These are phyloP conservation scores for Panagrolaimus sp. DNA, from an alignment of 1,140 invertebrate genomes.

Conservation along the genomic window DNA sequence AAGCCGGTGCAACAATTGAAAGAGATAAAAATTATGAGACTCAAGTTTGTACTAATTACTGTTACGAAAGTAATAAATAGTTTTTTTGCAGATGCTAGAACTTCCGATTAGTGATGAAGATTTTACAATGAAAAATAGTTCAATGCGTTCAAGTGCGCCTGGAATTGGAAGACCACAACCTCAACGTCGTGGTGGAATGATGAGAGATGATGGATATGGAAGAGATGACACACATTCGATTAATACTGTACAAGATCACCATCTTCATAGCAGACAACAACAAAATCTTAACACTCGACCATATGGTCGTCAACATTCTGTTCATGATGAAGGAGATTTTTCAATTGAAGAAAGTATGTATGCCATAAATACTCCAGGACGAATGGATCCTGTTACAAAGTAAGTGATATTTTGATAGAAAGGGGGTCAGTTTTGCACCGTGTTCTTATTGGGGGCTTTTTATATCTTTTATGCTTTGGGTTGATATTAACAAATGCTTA, in stretches of 20 bases:
- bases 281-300: slow-evolving; percentile 14
- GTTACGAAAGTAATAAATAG: neutral
- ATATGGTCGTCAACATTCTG: slow-evolving; percentile 30
- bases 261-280: neutral
- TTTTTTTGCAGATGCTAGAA: slow-evolving; percentile 49
- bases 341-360: slow-evolving; percentile 57
- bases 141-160: slow-evolving; percentile 36
- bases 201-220: slow-evolving; percentile 5
- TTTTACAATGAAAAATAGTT: slow-evolving; percentile 47
- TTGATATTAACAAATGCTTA: too few relatives aligned
- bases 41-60: slow-evolving; percentile 31
- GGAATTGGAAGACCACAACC: slow-evolving; percentile 15
- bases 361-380: slow-evolving; percentile 40
- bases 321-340: slow-evolving; percentile 49
- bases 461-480: too few relatives aligned
- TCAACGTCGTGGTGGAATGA: slow-evolving; percentile 19
- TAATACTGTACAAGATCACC: neutral
- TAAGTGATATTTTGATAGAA: slow-evolving; percentile 26
- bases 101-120: slow-evolving; percentile 57
- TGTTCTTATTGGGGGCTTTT: too few relatives aligned
- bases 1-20: slow-evolving; percentile 24
- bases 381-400: slow-evolving; percentile 47
- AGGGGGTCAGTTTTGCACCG: too few relatives aligned
- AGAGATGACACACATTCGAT: slow-evolving; percentile 9
- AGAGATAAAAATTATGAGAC: slow-evolving; percentile 50